Base-by-base conservation (phyloP, 2,113 vertebrate genomes). In the Phyllopteryx taeniolatus region DNA sequence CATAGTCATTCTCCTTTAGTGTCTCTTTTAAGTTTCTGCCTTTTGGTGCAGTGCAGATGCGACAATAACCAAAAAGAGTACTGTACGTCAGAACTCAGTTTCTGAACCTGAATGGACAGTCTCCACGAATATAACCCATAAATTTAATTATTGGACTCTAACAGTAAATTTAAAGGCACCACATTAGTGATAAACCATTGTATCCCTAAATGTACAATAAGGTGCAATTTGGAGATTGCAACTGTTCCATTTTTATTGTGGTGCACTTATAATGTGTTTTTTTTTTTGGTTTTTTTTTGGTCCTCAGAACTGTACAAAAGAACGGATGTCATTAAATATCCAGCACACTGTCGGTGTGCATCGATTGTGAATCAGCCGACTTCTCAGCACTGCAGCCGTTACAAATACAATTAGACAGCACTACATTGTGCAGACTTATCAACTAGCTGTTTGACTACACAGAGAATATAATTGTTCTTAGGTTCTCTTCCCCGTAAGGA, bases 371-470 rank as follows among this genome's bases (percentile, higher is more conserved):
- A 68, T 60, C 62, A 2, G 39, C 64, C 62, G 73, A 77, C 59
- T 78, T 75, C 81, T 77, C 74, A 69, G 57, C 27, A 72, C 12
- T 2, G 66, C 42, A 27, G 76, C 79, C 80, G 83, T 86, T 67
- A 22, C 79, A 87, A 85, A 78, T 79, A 73, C 74, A 44, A 43
- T 65, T 65, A 43, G 5, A 44, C 0, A 65, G 62, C 62, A 2
- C 62, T 44, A 74, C 60, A 74, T 75, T 84, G 81, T 86, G 85
- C 79, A 81, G 75, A 83, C 76, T 83, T 78, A 72, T 83, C 83
- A 86, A 78, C 75, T 69, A 39, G 69, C 67, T 76, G 73, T 85
- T 85, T 79, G 80, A 83, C 57, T 49, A 59, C 75, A 79, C 63
- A 73, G 42, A 85, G 74, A 71, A 66, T 54, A 72, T 42, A 73